These are phyloP conservation scores for Sarcophaga bullata DNA, from an alignment of 1,140 invertebrate genomes.

Conservation along the genomic window DNA sequence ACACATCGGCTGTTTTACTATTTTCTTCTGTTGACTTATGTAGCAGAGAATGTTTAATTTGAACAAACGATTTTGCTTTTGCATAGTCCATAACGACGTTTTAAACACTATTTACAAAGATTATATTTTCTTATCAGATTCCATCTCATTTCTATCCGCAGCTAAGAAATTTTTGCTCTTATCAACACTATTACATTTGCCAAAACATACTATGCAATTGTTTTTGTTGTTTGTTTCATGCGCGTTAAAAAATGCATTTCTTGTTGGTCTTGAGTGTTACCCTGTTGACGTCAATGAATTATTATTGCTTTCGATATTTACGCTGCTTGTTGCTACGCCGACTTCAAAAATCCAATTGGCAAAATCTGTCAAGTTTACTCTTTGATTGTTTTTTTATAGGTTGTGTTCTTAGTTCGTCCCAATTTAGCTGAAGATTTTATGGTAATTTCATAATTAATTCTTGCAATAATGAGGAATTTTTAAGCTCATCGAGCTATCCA, in stretches of 20 bases:
- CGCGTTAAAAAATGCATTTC: neutral
- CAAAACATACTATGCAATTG: neutral
- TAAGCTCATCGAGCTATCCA: neutral
- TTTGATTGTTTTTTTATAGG: neutral
- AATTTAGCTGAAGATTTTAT: neutral
- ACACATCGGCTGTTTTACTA: neutral
- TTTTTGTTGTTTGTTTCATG: neutral
- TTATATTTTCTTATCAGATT: neutral
- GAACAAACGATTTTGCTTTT: neutral
- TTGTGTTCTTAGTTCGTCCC: neutral
- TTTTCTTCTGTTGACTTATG: neutral
- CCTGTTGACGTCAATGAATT: neutral
- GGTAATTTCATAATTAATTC: neutral
- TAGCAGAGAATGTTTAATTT: neutral
- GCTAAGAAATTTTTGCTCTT: neutral
- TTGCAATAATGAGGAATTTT: neutral
- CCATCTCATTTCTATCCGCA: constrained; percentile 6
- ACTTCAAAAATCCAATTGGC: neutral
- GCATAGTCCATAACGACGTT: neutral
- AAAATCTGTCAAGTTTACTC: neutral
- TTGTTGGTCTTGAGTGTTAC: neutral
- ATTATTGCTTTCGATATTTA: neutral
- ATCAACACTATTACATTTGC: neutral
- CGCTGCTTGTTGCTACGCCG: neutral
- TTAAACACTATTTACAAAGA: too few species aligned